These are phyloP conservation scores for Geopemphigus sp. DNA, from an alignment of 1,140 invertebrate genomes.

Conservation along the genomic window DNA sequence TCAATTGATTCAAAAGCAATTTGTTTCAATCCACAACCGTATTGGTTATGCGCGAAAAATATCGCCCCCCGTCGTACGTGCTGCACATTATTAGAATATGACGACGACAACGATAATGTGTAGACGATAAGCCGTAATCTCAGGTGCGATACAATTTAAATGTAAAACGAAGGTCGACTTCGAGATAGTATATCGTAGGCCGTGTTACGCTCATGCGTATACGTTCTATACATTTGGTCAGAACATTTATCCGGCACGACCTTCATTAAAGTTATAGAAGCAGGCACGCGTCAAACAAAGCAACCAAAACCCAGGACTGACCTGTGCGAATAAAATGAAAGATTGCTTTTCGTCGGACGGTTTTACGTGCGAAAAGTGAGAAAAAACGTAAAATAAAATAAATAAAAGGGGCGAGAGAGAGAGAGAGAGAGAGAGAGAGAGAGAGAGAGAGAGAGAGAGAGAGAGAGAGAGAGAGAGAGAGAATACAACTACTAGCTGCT, in stretches of 20 bases:
- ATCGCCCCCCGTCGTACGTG: too few species aligned
- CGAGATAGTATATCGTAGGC: background rate
- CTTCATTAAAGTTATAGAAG: slow-evolving; percentile 25
- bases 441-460: background rate
- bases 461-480: background rate
- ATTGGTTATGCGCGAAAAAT: too few species aligned
- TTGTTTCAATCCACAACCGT: background rate
- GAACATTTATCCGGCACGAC: background rate
- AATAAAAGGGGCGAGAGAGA: background rate
- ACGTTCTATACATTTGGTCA: background rate
- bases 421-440: background rate
- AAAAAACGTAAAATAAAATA: slow-evolving; percentile 6
- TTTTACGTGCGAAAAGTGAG: background rate
- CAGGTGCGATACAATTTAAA: background rate
- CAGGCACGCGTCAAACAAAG: background rate
- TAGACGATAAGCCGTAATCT: background rate
- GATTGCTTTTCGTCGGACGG: slow-evolving; percentile 2
- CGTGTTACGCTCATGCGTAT: background rate
- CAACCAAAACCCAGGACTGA: slow-evolving; percentile 26
- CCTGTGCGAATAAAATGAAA: slow-evolving; percentile 28
- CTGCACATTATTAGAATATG: too few species aligned
- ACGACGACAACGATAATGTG: background rate
- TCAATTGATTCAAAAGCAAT: background rate
- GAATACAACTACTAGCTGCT: background rate
- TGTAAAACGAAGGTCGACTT: background rate